Conservation (phyloP, 2,113 vertebrate genomes). For the Lipotes vexillifer region DNA sequence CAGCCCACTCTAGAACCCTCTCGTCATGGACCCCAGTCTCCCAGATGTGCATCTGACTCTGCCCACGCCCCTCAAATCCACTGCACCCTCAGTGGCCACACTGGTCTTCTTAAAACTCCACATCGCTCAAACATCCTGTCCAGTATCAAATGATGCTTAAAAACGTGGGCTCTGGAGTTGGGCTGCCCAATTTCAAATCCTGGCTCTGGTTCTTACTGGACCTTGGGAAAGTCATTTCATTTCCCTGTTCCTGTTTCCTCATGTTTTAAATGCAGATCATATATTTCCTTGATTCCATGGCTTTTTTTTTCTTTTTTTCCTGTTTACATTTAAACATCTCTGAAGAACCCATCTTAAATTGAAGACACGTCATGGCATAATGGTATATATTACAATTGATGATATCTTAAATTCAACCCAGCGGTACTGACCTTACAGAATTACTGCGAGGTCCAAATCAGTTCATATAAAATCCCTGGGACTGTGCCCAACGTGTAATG, state of each 20-base stretch:
- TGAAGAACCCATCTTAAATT: neutral
- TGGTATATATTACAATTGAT: neutral
- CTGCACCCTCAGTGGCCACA: neutral
- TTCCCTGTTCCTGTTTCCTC: neutral
- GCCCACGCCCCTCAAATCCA: neutral
- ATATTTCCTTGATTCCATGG: neutral
- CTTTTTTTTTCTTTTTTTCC: neutral
- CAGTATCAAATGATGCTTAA: neutral
- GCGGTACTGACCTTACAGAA: neutral
- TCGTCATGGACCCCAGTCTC: neutral
- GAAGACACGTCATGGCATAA: neutral
- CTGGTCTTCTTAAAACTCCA: neutral
- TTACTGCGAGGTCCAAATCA: neutral
- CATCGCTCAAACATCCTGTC: neutral
- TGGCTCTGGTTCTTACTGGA: neutral
- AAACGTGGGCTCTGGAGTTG: neutral
- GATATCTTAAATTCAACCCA: neutral
- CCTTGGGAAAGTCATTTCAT: neutral
- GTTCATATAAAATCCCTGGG: neutral
- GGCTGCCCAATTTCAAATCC: neutral
- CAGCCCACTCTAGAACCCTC: neutral
- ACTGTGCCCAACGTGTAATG: neutral
- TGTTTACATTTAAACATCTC: conserved; percentile 1
- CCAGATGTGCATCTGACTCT: neutral
- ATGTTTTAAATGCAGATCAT: neutral